Evolutionary conservation across 2,113 vertebrate species (phyloP).

Genomic region (Austrofundulus limnaeus): DNA sequence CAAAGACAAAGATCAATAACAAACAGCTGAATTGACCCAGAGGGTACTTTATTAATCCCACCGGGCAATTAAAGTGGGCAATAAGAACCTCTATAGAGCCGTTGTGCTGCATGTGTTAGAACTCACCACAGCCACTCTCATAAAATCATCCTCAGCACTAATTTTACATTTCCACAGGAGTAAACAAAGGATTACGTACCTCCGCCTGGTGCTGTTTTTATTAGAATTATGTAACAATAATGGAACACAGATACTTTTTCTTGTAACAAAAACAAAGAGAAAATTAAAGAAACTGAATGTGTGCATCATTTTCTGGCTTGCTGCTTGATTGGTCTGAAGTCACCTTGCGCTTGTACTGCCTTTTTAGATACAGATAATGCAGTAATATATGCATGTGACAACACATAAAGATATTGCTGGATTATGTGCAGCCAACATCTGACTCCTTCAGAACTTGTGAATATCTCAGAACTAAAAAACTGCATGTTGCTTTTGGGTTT

Average conservation of each 20-base stretch:
- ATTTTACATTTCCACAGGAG: slow-evolving; percentile 14
- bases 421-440: too few relatives aligned
- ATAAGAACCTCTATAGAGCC: background rate
- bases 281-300: slow-evolving; percentile 52
- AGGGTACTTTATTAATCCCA: background rate
- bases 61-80: background rate
- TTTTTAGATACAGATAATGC: background rate
- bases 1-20: slow-evolving; percentile 28
- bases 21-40: background rate
- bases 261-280: slow-evolving; percentile 56
- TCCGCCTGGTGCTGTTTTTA: slow-evolving; percentile 37
- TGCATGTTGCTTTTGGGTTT: slow-evolving; percentile 3
- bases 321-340: slow-evolving; percentile 24
- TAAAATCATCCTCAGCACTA: slow-evolving; percentile 18
- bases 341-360: too few relatives aligned
- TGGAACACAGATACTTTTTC: slow-evolving; percentile 40
- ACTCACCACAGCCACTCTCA: slow-evolving; percentile 16
- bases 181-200: slow-evolving; percentile 5
- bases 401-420: too few relatives aligned
- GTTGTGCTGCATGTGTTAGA: slow-evolving; percentile 15
- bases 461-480: too few relatives aligned
- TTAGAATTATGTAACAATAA: slow-evolving; percentile 68
- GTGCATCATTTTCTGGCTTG: slow-evolving; percentile 38
- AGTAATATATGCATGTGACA: too few relatives aligned
- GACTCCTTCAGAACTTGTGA: background rate